Base-by-base conservation (phyloP, 2,888 invertebrate genomes). In the Galerucella nymphaeae region DNA sequence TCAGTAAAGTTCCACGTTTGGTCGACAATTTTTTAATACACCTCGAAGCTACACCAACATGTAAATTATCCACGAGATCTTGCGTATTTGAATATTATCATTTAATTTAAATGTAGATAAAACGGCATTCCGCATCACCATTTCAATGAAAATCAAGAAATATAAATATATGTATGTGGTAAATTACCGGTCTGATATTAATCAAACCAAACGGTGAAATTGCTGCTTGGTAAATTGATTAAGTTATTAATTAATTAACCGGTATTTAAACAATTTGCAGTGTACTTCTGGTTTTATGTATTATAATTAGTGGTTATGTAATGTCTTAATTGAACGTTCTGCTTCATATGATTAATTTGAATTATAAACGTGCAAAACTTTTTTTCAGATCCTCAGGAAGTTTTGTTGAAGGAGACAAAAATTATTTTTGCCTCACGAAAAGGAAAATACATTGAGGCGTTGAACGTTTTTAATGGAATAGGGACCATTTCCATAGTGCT, bases 211-310 rank as follows among this genome's bases (percentile, higher is more conserved):
- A 53, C 53, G 10, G 53, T 10, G 9, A 18, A 53, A 16, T 53
- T 11, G 53, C 18, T 53, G 6, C 18, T 18, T 18, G 16, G 16
- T 53, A 45, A 11, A 45, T 53, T 53, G 18, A 53, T 53, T 16
- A 16, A 53, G 53, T 53, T 53, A 53, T 53, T 53, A 53, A 53
- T 53, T 53, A 53, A 53, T 3, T 53, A 53, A 53, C 16, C 53
- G 18, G 53, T 10, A 2, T 9, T 53, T 53, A 53, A 16, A 16
- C 53, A 16, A 8, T 53, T 53, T 9, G 11, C 16, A 18, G 16
- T 2, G 2, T 53, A 53, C 18, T 53, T 53, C 16, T 9, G 16
- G 53, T 45, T 45, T 4, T 8, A 45, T 45, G 14, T 13, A 45
- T 45, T 45, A 45, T 45, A 14, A 45, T 45, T 14, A 45, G 45